Conservation (phyloP, 2,797 vertebrate species). For the Xiphorhynchus erythropygius region DNA sequence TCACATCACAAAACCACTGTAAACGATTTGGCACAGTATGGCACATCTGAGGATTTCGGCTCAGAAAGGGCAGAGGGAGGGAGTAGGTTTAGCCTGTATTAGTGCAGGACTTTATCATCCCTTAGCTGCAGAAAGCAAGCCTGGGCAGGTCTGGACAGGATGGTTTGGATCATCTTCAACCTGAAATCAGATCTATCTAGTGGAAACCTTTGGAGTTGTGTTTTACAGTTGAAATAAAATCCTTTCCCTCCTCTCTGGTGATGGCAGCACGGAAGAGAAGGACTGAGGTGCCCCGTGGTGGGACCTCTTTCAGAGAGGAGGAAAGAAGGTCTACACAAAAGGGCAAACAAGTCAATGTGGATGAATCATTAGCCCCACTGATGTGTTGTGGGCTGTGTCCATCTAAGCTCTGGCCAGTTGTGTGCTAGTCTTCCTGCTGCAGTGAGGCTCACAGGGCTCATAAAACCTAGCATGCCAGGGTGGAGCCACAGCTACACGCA, state of each 20-base stretch:
- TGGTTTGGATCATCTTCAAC: background rate
- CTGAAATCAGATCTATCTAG: background rate
- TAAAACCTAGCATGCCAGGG: background rate
- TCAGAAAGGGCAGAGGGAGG: background rate
- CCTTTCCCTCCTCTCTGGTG: background rate
- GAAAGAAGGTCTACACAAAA: background rate
- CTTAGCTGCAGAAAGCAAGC: background rate
- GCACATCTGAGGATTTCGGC: conserved; percentile 20
- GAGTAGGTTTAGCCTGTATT: background rate
- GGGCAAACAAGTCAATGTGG: background rate
- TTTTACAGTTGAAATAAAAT: background rate
- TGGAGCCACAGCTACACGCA: background rate
- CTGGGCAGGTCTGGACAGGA: background rate
- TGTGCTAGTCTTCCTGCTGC: background rate
- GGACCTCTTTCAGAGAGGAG: background rate
- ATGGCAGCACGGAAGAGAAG: background rate
- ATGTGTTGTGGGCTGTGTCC: background rate
- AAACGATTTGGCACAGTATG: conserved; percentile 72
- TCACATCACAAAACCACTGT: conserved; percentile 75
- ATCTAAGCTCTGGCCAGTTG: background rate
- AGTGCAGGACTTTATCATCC: background rate
- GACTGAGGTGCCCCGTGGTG: background rate
- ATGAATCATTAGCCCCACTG: background rate
- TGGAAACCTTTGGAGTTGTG: background rate
- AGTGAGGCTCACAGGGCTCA: background rate